Conservation (phyloP, 2,797 vertebrate genomes). For the Tarsius wallacei region DNA sequence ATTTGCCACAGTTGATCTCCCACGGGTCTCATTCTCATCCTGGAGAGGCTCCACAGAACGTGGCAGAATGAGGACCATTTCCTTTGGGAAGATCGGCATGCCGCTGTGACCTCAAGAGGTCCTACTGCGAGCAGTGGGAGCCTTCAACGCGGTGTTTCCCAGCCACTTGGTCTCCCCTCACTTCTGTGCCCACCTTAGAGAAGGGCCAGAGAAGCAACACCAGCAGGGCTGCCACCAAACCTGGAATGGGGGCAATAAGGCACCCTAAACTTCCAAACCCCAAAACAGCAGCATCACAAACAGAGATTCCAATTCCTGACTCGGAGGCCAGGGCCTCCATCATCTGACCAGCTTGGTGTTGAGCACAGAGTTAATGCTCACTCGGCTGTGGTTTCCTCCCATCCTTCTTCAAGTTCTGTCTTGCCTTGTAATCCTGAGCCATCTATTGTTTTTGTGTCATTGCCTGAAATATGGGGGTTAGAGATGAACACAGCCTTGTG, state of each 20-base stretch:
- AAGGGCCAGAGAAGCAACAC: background rate
- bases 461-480: background rate
- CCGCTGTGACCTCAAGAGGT: background rate
- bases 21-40: background rate
- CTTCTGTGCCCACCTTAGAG: background rate
- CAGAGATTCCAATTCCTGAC: background rate
- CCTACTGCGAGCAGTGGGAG: background rate
- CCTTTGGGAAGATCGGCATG: background rate
- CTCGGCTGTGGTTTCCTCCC: background rate
- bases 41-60: background rate
- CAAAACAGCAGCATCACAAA: background rate
- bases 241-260: background rate
- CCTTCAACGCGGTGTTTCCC: background rate
- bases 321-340: background rate
- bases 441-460: background rate
- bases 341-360: fast-evolving
- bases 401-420: background rate
- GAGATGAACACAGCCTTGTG: background rate
- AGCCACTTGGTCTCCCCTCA: fast-evolving
- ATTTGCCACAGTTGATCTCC: background rate
- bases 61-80: too few species aligned
- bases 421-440: background rate
- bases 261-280: background rate
- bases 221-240: background rate
- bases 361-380: fast-evolving